Conservation (phyloP, 2,888 invertebrate species). For the Ochropleura leucogaster region DNA sequence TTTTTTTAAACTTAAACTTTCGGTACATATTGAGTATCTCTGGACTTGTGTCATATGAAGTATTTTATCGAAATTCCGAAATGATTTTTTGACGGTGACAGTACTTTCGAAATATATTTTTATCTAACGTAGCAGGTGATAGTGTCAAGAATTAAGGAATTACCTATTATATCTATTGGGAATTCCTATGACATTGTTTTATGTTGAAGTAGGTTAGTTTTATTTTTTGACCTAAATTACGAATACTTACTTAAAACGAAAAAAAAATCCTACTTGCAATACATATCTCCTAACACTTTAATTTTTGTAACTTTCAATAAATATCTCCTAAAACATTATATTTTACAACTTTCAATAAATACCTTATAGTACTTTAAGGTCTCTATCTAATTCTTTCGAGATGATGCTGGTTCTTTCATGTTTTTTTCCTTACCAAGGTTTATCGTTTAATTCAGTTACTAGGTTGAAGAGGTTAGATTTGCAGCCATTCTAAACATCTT, state of each 20-base stretch:
- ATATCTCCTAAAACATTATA: too few relatives aligned
- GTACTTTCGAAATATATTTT: conserved; percentile 26
- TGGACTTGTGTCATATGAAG: background rate
- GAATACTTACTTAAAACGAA: background rate
- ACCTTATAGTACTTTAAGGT: too few relatives aligned
- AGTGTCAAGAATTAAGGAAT: background rate
- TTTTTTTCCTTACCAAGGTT: background rate
- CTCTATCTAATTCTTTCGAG: too few relatives aligned
- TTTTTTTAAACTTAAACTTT: background rate
- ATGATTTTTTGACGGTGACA: background rate
- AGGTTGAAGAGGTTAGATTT: background rate
- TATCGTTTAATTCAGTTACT: background rate
- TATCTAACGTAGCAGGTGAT: conserved; percentile 13
- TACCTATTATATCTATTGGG: background rate
- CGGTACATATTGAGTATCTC: background rate
- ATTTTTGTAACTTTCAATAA: too few relatives aligned
- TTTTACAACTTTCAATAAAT: too few relatives aligned
- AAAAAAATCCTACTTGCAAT: too few relatives aligned
- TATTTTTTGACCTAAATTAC: background rate
- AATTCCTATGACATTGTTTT: background rate
- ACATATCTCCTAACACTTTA: too few relatives aligned
- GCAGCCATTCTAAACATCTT: background rate
- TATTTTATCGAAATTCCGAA: background rate
- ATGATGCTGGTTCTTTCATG: too few relatives aligned
- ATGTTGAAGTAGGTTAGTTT: background rate